These are phyloP conservation scores for Bombus waltoni DNA, from an alignment of 1,140 invertebrate genomes.

Conservation along the genomic window DNA sequence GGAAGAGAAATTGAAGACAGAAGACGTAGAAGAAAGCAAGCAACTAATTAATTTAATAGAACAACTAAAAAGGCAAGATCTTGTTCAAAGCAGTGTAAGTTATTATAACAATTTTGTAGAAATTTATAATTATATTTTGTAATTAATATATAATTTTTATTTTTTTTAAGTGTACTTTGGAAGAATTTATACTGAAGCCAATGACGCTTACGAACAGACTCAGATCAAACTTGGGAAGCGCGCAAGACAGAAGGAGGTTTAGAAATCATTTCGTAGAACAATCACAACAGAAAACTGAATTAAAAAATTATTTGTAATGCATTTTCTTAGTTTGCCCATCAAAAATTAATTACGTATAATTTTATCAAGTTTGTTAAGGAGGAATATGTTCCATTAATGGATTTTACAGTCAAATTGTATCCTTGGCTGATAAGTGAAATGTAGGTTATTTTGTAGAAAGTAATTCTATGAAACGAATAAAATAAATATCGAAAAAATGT, in stretches of 20 bases:
- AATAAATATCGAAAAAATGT: background rate
- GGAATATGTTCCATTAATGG: background rate
- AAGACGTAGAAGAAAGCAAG: slow-evolving; percentile 71
- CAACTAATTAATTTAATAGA: slow-evolving; percentile 79
- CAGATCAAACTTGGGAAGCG: rapidly evolving
- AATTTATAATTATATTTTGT: background rate
- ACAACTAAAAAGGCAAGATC: background rate
- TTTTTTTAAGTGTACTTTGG: background rate
- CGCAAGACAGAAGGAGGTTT: rapidly evolving
- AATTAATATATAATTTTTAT: background rate
- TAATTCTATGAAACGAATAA: background rate
- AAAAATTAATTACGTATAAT: background rate
- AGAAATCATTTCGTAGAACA: rapidly evolving
- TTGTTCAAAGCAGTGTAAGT: slow-evolving; percentile 15
- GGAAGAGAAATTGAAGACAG: slow-evolving; percentile 73
- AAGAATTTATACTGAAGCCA: background rate
- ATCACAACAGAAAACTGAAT: rapidly evolving
- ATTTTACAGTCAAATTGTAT: background rate
- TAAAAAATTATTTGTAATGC: background rate
- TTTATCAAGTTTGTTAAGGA: background rate
- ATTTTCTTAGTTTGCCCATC: background rate
- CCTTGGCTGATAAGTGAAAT: background rate
- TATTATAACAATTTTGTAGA: background rate
- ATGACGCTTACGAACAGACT: rapidly evolving
- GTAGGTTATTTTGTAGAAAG: background rate